Base-by-base conservation (phyloP, 2,797 vertebrate genomes). In the Leptoclinus maculatus region DNA sequence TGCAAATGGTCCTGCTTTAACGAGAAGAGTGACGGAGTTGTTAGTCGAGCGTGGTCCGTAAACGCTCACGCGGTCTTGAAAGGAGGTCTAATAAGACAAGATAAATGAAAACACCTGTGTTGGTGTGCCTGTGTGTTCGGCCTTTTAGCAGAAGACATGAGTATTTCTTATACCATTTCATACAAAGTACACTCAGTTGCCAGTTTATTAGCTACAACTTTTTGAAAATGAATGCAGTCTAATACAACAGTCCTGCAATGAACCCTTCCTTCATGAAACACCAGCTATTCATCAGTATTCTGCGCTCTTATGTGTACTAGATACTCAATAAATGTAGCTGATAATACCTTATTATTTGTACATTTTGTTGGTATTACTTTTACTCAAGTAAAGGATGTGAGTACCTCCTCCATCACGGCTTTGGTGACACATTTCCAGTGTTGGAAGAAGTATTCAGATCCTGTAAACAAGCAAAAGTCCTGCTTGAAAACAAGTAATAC, bases 41-140 rank as follows among this genome's bases (percentile, higher is more conserved):
- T 63, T 41, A 25, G 38, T 27, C 38, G 9, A 14, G 41, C 38
- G 25, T 11, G 38, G 38, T 41, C 39, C 29, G 63, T 10, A 32
- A 29, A 47, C 6, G 5, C 17, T 43, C 19, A 32, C 17, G 12
- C 25, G 29, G 62, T 47, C 4, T 65, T 49, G 19, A 47, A n/a
- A 34, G n/a, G 27, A 9, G 23, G 19, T 0, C 27, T 65, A 66
- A 32, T 47, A 32, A 32, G 10, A 29, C 45, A 49, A 21, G 32
- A 34, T 49, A 49, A 23, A 65, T 65, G 19, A 47, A 63, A 65
- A 65, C 63, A 65, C 27, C 25, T n/a, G 41, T 47, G 10, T 60
- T 16, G 14, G 14, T 41, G 39, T 13, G 39, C 4, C 39, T 2
- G 41, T 32, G 5, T 60, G 27, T 21, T 6, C 6, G 5, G 25